A percentile compares a stretch with the other conserved stretches of the same genome.
These are phyloP conservation scores for Epinotia bilunana DNA, from an alignment of 2,888 invertebrate genomes.

Conservation along the genomic window DNA sequence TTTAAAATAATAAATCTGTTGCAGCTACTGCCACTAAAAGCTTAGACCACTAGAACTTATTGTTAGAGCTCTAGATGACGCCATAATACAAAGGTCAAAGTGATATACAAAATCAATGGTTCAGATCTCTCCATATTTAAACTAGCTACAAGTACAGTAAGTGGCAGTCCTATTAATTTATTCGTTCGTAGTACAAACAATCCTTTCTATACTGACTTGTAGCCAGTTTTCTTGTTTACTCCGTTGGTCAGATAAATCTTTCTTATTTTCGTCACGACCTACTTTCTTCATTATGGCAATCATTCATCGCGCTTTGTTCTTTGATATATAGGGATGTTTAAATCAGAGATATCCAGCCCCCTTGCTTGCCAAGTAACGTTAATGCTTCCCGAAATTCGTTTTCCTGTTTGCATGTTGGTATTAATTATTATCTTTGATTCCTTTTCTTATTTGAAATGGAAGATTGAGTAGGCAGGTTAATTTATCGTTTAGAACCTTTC, in stretches of 20 bases:
- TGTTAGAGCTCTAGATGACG: no score
- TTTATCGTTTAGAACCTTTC: conserved; percentile 14
- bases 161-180: no score
- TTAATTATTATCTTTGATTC: conserved; percentile 40
- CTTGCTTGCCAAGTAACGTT: conserved; percentile 35
- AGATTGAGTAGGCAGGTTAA: conserved; percentile 17
- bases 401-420: conserved; percentile 40
- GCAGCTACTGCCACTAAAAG: no score
- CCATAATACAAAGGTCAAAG: no score
- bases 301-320: conserved; percentile 51
- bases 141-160: no score
- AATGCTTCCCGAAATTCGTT: conserved; percentile 32
- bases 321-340: conserved; percentile 49
- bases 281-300: conserved; percentile 47
- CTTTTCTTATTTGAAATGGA: conserved; percentile 13
- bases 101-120: no score
- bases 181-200: not conserved
- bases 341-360: conserved; percentile 44
- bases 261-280: conserved; percentile 48
- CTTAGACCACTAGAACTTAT: no score
- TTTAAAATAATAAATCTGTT: no score
- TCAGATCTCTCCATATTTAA: no score
- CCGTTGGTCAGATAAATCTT: conserved; percentile 48
- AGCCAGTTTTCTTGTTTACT: conserved; percentile 39
- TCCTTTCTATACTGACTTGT: conserved; percentile 22